phyloP scores from a whole-genome alignment of 2,888 invertebrate species.

The Plagodis dolabraria region DNA sequence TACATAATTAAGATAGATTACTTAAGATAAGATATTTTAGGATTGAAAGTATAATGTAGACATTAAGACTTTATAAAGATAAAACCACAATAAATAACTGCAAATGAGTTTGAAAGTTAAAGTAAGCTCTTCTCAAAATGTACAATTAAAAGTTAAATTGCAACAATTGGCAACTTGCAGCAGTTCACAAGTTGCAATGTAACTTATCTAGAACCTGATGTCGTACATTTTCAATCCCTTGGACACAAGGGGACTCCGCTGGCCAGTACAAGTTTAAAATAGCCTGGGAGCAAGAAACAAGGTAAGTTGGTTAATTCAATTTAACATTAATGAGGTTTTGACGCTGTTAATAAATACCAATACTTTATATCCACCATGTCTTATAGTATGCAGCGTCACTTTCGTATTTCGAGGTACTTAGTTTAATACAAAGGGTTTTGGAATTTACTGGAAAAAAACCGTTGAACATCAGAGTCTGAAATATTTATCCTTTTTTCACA shows the following conservation, averaged over 20 bases:
- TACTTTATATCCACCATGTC: too few species aligned
- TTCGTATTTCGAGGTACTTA: too few species aligned
- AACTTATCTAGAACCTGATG: constrained; percentile 6
- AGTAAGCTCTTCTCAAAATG: constrained; percentile 15
- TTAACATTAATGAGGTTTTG: background rate
- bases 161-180: constrained; percentile 8
- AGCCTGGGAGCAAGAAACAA: constrained; percentile 5
- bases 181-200: constrained; percentile 6
- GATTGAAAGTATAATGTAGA: too few species aligned
- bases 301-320: background rate
- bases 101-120: constrained; percentile 13
- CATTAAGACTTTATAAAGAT: too few species aligned
- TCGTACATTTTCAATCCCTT: constrained; percentile 12
- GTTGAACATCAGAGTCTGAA: too few species aligned
- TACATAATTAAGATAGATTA: too few species aligned
- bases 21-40: too few species aligned
- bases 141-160: constrained; percentile 20
- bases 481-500: too few species aligned
- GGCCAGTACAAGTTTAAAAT: constrained; percentile 8
- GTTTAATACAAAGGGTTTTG: too few species aligned
- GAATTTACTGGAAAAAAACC: too few species aligned
- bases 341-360: background rate
- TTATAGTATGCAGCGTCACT: too few species aligned
- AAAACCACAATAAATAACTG: constrained; percentile 6
- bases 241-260: constrained; percentile 3